These are phyloP conservation scores for Pelobates cultripes DNA, from an alignment of 2,797 vertebrate species.

Conservation along the genomic window DNA sequence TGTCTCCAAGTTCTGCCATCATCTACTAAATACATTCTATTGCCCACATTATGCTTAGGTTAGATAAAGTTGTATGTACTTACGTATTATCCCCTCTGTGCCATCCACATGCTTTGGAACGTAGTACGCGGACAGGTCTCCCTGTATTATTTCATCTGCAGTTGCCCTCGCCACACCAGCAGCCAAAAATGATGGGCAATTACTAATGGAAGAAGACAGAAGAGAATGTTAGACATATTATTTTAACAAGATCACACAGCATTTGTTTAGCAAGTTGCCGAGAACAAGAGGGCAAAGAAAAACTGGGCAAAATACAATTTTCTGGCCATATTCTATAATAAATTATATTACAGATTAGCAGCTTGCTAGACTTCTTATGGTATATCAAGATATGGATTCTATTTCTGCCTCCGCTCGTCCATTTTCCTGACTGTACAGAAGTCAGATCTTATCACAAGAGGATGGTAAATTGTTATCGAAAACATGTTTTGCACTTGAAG, in stretches of 20 bases:
- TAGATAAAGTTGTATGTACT: constrained; percentile 59
- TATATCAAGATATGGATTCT: constrained; percentile 47
- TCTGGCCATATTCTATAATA: constrained; percentile 28
- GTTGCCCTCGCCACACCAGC: constrained; percentile 92
- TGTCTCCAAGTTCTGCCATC: too few species aligned
- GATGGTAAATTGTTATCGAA: constrained; percentile 3
- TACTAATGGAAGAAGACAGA: constrained; percentile 66
- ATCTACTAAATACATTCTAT: too few species aligned
- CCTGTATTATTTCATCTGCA: constrained; percentile 88
- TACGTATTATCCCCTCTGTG: constrained; percentile 87
- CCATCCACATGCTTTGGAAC: constrained; percentile 82
- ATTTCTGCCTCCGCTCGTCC: constrained; percentile 10
- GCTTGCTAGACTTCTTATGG: constrained; percentile 32
- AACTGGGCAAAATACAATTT: constrained; percentile 35
- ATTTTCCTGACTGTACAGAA: constrained; percentile 21
- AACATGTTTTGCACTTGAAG: constrained; percentile 4
- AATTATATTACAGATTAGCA: constrained; percentile 50
- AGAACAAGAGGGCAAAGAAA: constrained; percentile 43
- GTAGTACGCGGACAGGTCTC: constrained; percentile 85
- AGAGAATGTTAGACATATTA: constrained; percentile 37
- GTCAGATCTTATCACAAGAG: constrained; percentile 30
- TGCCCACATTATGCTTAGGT: too few species aligned
- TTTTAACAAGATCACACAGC: constrained; percentile 17
- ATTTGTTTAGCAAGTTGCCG: constrained; percentile 31
- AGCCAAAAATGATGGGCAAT: constrained; percentile 92